These are phyloP conservation scores for Sphenopsis melanotis DNA, from an alignment of 2,797 vertebrate genomes.

Conservation along the genomic window DNA sequence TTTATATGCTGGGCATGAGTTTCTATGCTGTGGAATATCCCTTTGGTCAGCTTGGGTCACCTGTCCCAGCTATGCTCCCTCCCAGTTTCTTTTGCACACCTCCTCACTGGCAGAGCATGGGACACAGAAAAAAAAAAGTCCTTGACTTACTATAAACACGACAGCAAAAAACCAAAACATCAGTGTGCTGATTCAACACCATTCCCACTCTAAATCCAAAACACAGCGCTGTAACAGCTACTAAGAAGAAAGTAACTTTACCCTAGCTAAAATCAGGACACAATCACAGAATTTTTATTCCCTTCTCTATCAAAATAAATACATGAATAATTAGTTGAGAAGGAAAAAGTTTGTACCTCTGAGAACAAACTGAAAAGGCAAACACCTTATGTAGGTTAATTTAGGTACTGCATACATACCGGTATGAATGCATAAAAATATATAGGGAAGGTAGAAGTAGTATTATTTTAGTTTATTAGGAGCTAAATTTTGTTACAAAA, in stretches of 20 bases:
- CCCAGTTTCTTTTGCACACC: neutral
- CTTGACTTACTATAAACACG: accelerated
- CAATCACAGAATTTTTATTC: neutral
- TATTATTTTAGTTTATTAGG: neutral
- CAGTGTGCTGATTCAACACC: neutral
- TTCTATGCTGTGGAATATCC: neutral
- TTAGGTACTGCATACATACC: neutral
- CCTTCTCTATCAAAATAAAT: neutral
- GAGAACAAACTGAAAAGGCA: neutral
- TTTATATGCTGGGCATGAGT: neutral
- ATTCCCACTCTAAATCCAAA: neutral
- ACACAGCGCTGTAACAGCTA: neutral
- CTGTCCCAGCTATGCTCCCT: neutral
- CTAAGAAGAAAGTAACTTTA: neutral
- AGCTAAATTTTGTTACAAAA: neutral
- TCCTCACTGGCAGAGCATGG: neutral
- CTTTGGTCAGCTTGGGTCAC: neutral
- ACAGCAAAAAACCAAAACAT: neutral
- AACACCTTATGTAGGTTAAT: neutral
- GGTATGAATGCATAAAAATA: neutral
- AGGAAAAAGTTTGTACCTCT: neutral
- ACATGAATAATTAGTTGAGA: neutral
- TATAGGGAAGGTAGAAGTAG: neutral
- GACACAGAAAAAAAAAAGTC: neutral
- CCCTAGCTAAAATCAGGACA: neutral